A percentile compares a stretch with the other conserved stretches of the same genome.
Conservation (phyloP, 1,140 invertebrate species). For the Holotrichia oblita region DNA sequence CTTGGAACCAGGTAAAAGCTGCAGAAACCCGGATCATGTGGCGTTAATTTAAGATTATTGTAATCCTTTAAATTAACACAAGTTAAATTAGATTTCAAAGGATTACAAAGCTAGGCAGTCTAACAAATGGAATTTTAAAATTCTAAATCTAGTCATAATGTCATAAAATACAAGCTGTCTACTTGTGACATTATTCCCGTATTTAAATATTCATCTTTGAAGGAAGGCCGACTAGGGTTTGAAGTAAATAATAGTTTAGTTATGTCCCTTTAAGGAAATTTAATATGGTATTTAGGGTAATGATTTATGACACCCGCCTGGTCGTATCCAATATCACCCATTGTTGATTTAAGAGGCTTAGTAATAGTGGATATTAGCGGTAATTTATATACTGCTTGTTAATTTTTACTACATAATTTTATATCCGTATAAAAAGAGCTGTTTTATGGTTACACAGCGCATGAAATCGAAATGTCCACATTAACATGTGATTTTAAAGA, state of each 20-base stretch:
- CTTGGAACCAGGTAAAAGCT: neutral
- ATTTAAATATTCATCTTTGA: neutral
- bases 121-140: neutral
- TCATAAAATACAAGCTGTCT: constrained; percentile 4
- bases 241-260: constrained; percentile 1
- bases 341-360: constrained; percentile 33
- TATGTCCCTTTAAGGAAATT: constrained; percentile 16
- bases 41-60: constrained; percentile 4
- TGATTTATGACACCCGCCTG: constrained; percentile 25
- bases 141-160: constrained; percentile 12
- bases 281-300: constrained; percentile 25
- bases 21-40: neutral
- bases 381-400: constrained; percentile 29
- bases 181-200: neutral
- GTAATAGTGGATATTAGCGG: constrained; percentile 20
- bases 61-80: constrained; percentile 20
- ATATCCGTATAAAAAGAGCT: constrained; percentile 25
- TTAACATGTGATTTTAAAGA: neutral
- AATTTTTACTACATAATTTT: constrained; percentile 35
- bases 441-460: neutral
- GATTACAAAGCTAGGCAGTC: neutral
- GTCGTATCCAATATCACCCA: constrained; percentile 1
- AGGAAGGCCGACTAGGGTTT: constrained; percentile 4
- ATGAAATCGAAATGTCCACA: constrained; percentile 6
- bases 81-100: constrained; percentile 22